phyloP scores from a whole-genome alignment of 53 echinoderm and acorn worm species.

The Patiria pectinifera region DNA sequence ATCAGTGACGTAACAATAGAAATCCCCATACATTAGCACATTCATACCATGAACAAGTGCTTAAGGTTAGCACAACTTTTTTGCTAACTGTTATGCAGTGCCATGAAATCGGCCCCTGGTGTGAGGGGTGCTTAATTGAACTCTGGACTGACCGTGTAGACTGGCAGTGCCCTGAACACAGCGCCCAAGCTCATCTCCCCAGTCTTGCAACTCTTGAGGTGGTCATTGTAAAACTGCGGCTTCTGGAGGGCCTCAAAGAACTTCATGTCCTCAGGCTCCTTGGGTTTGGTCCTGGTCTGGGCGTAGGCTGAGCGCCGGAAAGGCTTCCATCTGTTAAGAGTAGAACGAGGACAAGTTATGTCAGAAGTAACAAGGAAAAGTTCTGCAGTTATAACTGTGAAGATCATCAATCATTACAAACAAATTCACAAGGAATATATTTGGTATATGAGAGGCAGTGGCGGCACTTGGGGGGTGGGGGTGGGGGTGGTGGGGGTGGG shows the following conservation, averaged over 20 bases:
- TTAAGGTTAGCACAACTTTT: no score
- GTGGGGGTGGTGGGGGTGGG: no score
- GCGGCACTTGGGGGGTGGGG: no score
- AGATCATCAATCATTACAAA: no score
- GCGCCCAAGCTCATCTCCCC: constrained; percentile 92
- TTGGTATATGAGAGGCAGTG: no score
- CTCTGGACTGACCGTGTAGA: constrained; percentile 82
- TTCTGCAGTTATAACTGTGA: not conserved
- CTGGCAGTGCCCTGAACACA: constrained; percentile 95
- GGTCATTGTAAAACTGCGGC: constrained; percentile 96
- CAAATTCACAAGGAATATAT: no score
- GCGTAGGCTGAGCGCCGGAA: constrained; percentile 92
- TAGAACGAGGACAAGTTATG: not conserved
- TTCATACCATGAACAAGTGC: no score
- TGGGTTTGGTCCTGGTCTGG: constrained; percentile 65
- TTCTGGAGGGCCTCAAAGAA: constrained; percentile 95
- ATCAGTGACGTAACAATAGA: no score
- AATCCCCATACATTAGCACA: no score
- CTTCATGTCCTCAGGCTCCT: constrained; percentile 86
- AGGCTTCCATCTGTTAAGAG: constrained; percentile 85
- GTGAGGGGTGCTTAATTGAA: not conserved
- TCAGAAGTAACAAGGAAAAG: not conserved
- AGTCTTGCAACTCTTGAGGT: constrained; percentile 86
- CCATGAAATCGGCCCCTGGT: not conserved
- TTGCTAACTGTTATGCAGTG: no score